Evolutionary conservation across 35 echinoderm and acorn worm species (phyloP).

Genomic region (Lytechinus variegatus): DNA sequence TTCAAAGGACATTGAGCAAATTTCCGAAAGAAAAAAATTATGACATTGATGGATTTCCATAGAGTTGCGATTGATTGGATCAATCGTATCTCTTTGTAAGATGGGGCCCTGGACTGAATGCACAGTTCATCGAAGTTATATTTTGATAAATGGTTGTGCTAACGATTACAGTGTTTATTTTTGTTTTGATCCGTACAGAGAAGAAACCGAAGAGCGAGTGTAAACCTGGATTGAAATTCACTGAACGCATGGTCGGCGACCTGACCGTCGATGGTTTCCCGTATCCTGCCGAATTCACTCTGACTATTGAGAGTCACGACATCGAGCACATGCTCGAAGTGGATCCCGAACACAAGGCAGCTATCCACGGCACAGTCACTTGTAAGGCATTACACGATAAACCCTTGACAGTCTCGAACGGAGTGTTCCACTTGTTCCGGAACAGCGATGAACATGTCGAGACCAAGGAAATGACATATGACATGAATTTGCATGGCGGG

Average conservation of each 20-base stretch:
- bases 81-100: too few relatives aligned
- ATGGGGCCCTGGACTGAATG: too few relatives aligned
- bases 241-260: slow-evolving; percentile 70
- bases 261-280: slow-evolving; percentile 15
- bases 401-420: slow-evolving; percentile 62
- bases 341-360: slow-evolving; percentile 61
- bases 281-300: slow-evolving; percentile 59
- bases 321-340: slow-evolving; percentile 62
- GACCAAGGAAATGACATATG: slow-evolving; percentile 76
- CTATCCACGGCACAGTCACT: slow-evolving; percentile 65
- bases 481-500: slow-evolving; percentile 58
- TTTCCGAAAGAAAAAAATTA: too few relatives aligned
- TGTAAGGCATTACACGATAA: slow-evolving; percentile 48
- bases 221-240: slow-evolving; percentile 68
- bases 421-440: slow-evolving; percentile 65
- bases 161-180: neutral
- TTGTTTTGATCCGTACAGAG: neutral
- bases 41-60: too few relatives aligned
- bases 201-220: slow-evolving; percentile 17
- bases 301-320: slow-evolving; percentile 71
- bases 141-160: too few relatives aligned
- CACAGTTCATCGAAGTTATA: too few relatives aligned
- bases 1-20: too few relatives aligned
- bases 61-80: too few relatives aligned
- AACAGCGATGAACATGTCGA: slow-evolving; percentile 62